Evolutionary conservation across 1,140 invertebrate genomes (phyloP), one percentile per base, ranked within the genome.

Genomic region (Protaetia brevitarsis): DNA sequence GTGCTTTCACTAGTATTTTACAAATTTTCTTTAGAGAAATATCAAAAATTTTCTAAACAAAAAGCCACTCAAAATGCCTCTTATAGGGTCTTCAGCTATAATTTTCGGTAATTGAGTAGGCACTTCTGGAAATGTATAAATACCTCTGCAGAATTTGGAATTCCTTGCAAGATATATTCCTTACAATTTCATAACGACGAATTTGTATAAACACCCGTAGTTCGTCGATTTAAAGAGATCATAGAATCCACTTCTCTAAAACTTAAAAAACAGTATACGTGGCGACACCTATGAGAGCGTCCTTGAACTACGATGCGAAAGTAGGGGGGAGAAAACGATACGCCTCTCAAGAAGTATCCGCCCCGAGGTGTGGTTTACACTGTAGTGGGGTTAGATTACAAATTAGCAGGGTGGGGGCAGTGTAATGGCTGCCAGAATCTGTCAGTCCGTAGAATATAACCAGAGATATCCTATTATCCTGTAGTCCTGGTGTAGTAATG

Each of bases 401-500:
- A 71, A 73, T 73, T 70, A 69, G 66, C 67, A 65, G 28, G 67
- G 73, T 70, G 70, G 74, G 74, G 69, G 68, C 68, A 70, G 74
- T 70, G 75, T 76, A 76, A 77, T 77, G 76, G 75, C 76, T 73
- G 74, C 74, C 72, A 67, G 70, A 51, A 66, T 63, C 70, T 75
- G 76, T 75, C 74, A 76, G 72, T 73, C 68, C 69, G 68, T 74
- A 69, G 69, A 71, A 72, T 73, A 77, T 77, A 77, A 77, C 76
- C 76, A 70, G 76, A 76, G 74, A 74, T 77, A 77, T 76, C 76
- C 76, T 76, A 77, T 77, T 77, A 76, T 77, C 69, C 70, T 66
- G 64, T 65, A 74, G 71, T 73, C 69, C 74, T 75, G 74, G 72
- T 77, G 62, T 64, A 69, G 72, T 74, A 76, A 76, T 75, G 73